Conservation (phyloP, 64 coral and sea anemone genomes). For the Hydrozoanthus tunicans region DNA sequence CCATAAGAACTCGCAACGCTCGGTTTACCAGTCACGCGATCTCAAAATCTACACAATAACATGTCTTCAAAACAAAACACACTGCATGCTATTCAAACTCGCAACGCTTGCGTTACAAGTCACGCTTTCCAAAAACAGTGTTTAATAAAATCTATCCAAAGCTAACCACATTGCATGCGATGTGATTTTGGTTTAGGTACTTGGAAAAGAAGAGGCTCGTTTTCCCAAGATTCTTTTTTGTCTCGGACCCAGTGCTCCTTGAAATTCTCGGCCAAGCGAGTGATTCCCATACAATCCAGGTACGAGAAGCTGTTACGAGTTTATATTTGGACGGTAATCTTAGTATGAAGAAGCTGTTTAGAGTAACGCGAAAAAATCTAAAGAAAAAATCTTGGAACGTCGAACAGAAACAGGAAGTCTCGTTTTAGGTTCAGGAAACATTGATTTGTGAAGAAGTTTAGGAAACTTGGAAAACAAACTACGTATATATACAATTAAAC, state of each 20-base stretch:
- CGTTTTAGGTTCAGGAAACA: not conserved
- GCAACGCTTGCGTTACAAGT: not conserved
- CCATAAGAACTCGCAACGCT: no score
- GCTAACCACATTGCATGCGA: not conserved
- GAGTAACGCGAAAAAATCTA: not conserved
- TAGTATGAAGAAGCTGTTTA: not conserved
- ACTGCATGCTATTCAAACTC: no score
- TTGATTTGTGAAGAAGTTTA: no score
- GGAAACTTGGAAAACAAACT: no score
- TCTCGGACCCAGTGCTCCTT: conserved; percentile 95
- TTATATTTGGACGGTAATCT: not conserved
- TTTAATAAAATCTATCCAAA: not conserved
- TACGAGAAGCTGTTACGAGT: not conserved
- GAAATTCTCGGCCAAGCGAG: conserved; percentile 99
- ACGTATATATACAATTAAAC: no score
- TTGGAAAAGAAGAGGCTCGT: conserved; percentile 96
- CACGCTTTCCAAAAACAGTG: not conserved
- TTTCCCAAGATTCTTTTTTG: conserved; percentile 98
- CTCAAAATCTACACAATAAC: no score
- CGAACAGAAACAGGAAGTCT: not conserved
- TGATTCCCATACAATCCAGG: conserved; percentile 99
- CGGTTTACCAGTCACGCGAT: no score
- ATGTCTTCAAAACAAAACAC: no score
- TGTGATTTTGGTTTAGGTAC: conserved; percentile 59
- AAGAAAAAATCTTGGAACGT: not conserved